Evolutionary conservation across 2,113 vertebrate species (phyloP).

Genomic region (Sciurus niger): DNA sequence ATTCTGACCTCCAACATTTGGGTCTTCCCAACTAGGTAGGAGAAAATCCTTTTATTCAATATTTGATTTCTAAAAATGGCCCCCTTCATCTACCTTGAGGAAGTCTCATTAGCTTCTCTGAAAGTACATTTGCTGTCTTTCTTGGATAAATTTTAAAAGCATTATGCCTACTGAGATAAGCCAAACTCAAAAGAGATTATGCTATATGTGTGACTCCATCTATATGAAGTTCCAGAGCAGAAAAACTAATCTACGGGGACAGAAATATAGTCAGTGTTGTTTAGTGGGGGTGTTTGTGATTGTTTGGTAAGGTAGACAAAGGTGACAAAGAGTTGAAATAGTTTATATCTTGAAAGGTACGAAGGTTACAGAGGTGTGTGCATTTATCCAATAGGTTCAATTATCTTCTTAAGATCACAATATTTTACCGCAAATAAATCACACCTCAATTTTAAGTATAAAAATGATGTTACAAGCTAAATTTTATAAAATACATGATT

Average conservation of each 20-base stretch:
- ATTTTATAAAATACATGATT: not conserved
- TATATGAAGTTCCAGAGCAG: not conserved
- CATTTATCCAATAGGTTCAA: not conserved
- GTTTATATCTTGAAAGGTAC: not conserved
- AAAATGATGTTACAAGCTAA: not conserved
- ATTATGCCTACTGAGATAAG: not conserved
- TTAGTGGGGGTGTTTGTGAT: not conserved
- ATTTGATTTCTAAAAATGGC: conserved; percentile 11
- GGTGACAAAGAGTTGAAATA: not conserved
- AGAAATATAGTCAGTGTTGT: not conserved
- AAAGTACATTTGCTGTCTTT: not conserved
- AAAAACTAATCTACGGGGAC: not conserved
- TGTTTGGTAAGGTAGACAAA: not conserved
- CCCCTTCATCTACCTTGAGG: not conserved
- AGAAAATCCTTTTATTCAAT: not conserved
- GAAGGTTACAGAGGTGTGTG: not conserved
- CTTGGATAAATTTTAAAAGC: not conserved
- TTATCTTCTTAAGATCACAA: not conserved
- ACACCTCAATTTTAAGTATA: conserved; percentile 18
- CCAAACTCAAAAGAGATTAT: not conserved
- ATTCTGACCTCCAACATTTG: not conserved
- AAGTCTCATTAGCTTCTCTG: not conserved
- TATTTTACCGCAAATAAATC: not conserved
- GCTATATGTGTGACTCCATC: not conserved
- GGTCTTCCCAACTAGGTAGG: not conserved